These are phyloP conservation scores for Callipepla californica DNA, from an alignment of 2,113 vertebrate genomes.

Conservation along the genomic window DNA sequence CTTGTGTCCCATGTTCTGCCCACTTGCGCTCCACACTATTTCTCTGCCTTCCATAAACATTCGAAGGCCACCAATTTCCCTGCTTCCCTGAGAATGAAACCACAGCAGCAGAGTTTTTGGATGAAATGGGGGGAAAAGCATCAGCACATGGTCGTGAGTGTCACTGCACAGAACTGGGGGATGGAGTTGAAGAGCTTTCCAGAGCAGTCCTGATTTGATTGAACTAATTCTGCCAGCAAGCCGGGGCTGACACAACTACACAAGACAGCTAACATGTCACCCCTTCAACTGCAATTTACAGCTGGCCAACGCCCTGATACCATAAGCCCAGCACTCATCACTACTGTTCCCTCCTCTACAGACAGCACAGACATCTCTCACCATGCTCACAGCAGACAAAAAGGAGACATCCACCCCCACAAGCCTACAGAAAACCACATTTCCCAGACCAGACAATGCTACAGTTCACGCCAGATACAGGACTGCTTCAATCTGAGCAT, in stretches of 20 bases:
- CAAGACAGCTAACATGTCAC: constrained; percentile 48
- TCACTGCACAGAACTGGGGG: not conserved
- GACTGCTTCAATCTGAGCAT: not conserved
- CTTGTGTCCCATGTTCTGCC: not conserved
- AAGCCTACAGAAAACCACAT: not conserved
- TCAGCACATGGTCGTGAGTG: not conserved
- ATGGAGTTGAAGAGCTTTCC: constrained; percentile 29
- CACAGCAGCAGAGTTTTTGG: not conserved
- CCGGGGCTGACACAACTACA: not conserved
- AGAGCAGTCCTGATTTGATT: constrained; percentile 10
- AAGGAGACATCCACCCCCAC: not conserved
- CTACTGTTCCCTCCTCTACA: not conserved
- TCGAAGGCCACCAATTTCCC: not conserved
- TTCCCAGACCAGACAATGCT: not conserved
- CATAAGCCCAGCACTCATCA: not conserved
- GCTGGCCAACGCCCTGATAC: constrained; percentile 3
- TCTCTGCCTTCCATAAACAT: not conserved
- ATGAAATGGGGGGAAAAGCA: not conserved
- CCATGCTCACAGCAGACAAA: not conserved
- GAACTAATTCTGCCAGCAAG: constrained; percentile 52
- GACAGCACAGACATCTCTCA: not conserved
- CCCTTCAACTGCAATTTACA: not conserved
- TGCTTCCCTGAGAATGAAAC: not conserved
- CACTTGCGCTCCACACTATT: not conserved
- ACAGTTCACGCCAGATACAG: not conserved